phyloP scores from a whole-genome alignment of 2,113 vertebrate species.

The Oncorhynchus keta region DNA sequence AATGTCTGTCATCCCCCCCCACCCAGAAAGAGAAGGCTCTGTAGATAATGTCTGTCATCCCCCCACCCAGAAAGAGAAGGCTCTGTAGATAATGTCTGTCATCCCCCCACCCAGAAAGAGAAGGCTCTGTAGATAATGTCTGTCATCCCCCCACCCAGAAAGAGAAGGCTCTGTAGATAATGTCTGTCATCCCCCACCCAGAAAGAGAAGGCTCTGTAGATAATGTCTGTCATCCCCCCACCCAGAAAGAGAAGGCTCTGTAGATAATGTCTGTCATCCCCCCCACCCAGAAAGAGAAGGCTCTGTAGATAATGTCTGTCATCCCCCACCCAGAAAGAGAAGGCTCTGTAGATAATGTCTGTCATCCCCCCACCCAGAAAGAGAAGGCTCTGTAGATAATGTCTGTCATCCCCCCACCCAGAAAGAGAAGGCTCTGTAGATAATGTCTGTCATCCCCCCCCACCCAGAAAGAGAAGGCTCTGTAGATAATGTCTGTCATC shows the following conservation, averaged over 20 bases:
- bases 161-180: constrained; percentile 78
- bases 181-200: constrained; percentile 55
- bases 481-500: constrained; percentile 26
- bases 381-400: no score
- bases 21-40: not conserved
- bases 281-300: no score
- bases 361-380: not conserved
- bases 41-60: no score
- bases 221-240: no score
- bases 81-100: constrained; percentile 5
- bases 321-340: no score
- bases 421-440: constrained; percentile 82
- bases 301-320: no score
- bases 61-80: constrained; percentile 89
- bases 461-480: constrained; percentile 90
- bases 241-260: no score
- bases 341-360: not conserved
- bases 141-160: constrained; percentile 73
- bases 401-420: constrained; percentile 58
- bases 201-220: constrained; percentile 72
- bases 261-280: no score
- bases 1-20: not conserved
- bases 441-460: no score
- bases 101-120: constrained; percentile 80
- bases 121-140: constrained; percentile 70